A percentile compares a stretch with the other conserved stretches of the same genome.
Evolutionary conservation across 2,888 invertebrate genomes (phyloP).

Genomic region (Nymphalis c-album): DNA sequence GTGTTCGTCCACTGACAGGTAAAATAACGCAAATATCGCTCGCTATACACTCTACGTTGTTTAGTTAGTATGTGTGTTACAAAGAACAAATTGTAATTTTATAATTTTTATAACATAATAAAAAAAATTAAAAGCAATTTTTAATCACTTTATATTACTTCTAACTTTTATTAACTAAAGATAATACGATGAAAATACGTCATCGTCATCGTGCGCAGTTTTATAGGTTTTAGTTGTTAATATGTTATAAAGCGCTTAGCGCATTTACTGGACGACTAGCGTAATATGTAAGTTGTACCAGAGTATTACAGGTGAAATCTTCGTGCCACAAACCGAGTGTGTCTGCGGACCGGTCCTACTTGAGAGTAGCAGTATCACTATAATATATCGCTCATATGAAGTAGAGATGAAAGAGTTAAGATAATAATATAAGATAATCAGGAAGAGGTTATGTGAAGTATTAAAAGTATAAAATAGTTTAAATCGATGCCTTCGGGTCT

Average conservation of each 20-base stretch:
- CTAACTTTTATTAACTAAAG: no score
- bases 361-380: conserved; percentile 21
- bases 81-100: no score
- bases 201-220: no score
- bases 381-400: conserved; percentile 20
- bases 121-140: no score
- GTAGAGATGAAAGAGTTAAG: conserved; percentile 7
- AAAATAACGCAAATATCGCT: conserved; percentile 13
- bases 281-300: conserved; percentile 43
- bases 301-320: conserved; percentile 62
- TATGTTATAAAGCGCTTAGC: neutral
- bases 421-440: neutral
- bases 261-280: conserved; percentile 4
- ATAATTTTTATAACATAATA: no score
- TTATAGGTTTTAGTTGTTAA: neutral
- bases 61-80: no score
- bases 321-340: conserved; percentile 57
- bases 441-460: neutral
- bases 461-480: neutral
- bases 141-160: no score
- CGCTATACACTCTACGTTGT: no score
- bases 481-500: no score
- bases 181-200: no score
- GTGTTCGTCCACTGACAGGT: conserved; percentile 1
- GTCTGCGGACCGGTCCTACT: conserved; percentile 53